These are phyloP conservation scores for Polyergus mexicanus DNA, from an alignment of 1,140 invertebrate genomes.

Conservation along the genomic window DNA sequence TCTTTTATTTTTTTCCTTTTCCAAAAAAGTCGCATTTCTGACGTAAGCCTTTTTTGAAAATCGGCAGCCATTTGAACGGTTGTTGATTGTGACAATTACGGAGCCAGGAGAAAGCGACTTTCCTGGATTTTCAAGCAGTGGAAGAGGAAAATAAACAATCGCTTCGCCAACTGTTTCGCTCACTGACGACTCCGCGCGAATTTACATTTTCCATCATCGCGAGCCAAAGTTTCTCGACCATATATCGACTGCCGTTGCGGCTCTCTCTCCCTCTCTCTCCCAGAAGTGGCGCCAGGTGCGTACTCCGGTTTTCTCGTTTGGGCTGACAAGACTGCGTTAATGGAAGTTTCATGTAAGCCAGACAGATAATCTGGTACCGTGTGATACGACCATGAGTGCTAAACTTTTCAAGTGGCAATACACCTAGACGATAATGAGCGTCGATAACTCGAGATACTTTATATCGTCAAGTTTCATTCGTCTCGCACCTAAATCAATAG, in stretches of 20 bases:
- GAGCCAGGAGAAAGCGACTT: neutral
- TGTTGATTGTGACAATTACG: conserved; percentile 23
- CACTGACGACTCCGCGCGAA: conserved; percentile 26
- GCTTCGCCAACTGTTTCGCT: conserved; percentile 1
- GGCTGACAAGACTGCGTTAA: conserved; percentile 79
- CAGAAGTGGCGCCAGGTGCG: conserved; percentile 76
- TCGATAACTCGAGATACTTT: conserved; percentile 41
- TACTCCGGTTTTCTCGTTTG: conserved; percentile 75
- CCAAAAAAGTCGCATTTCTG: neutral
- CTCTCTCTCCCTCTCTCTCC: neutral
- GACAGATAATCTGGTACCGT: conserved; percentile 71
- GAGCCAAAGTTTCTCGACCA: conserved; percentile 33
- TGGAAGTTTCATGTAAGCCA: conserved; percentile 83
- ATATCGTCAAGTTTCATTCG: conserved; percentile 15
- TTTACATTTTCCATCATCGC: conserved; percentile 71
- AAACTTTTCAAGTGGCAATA: conserved; percentile 65
- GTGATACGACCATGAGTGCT: conserved; percentile 55
- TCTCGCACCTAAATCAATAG: conserved; percentile 51
- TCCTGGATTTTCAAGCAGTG: conserved; percentile 19
- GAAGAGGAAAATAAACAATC: conserved; percentile 51
- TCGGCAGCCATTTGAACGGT: neutral
- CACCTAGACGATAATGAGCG: conserved; percentile 21
- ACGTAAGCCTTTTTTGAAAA: neutral
- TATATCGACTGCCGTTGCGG: conserved; percentile 33
- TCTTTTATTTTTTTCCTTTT: neutral